Percentiles rank a stretch among this genome's conserved stretches.
phyloP scores from a whole-genome alignment of 2,797 vertebrate genomes.

The Mormyrops boulengeri region DNA sequence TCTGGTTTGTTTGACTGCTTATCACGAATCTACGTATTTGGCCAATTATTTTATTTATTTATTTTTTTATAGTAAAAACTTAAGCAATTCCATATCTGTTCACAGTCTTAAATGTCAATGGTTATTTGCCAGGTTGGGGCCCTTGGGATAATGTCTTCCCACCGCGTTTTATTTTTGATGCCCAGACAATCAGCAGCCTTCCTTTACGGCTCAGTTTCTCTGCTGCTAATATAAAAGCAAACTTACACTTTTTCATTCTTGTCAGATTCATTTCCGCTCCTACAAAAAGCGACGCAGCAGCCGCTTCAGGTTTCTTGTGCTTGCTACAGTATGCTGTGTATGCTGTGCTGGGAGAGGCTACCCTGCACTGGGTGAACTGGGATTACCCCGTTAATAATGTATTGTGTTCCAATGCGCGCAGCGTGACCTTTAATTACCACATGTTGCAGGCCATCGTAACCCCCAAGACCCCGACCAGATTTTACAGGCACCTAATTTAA shows the following conservation, averaged over 20 bases:
- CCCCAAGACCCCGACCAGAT: constrained; percentile 52
- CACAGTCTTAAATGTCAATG: background rate
- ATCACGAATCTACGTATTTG: background rate
- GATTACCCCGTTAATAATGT: constrained; percentile 20
- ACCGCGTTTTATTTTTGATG: background rate
- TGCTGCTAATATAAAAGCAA: background rate
- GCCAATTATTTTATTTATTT: background rate
- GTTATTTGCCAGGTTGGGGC: background rate
- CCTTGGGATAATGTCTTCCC: background rate
- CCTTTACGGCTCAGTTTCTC: background rate
- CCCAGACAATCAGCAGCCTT: background rate
- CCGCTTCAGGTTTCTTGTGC: background rate
- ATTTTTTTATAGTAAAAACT: background rate
- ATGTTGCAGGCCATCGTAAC: constrained; percentile 57
- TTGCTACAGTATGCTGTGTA: background rate
- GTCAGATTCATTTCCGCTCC: background rate
- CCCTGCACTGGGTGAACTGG: constrained; percentile 12
- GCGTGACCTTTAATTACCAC: constrained; percentile 70
- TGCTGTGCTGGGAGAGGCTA: constrained; percentile 8
- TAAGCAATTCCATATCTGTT: background rate
- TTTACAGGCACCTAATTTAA: constrained; percentile 70
- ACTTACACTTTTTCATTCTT: background rate
- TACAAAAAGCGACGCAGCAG: background rate
- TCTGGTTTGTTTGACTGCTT: background rate
- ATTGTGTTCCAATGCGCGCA: constrained; percentile 46